Evolutionary conservation across 1,140 invertebrate genomes (phyloP).

Genomic region (Acromyrmex heyeri): DNA sequence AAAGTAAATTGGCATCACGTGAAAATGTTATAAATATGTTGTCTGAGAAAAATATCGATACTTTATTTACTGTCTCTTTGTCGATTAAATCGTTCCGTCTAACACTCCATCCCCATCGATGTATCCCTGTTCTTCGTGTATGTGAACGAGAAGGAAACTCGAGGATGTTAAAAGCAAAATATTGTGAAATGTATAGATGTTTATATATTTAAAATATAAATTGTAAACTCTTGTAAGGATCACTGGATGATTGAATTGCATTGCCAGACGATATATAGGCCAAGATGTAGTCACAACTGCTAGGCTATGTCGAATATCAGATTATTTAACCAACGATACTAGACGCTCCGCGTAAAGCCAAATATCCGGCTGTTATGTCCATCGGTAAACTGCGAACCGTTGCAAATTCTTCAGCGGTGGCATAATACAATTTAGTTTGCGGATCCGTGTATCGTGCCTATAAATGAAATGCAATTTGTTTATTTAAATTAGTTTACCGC

Average conservation of each 20-base stretch:
- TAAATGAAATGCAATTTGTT: slow-evolving; percentile 74
- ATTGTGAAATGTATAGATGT: background rate
- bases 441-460: slow-evolving; percentile 96
- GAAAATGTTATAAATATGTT: slow-evolving; percentile 47
- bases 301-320: slow-evolving; percentile 7
- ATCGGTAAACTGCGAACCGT: slow-evolving; percentile 94
- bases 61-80: slow-evolving; percentile 44
- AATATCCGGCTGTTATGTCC: slow-evolving; percentile 95
- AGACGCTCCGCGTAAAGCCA: slow-evolving; percentile 94
- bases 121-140: slow-evolving; percentile 18
- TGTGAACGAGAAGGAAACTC: background rate
- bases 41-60: slow-evolving; percentile 47
- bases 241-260: background rate
- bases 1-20: background rate
- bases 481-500: slow-evolving; percentile 26
- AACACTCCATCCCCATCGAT: background rate
- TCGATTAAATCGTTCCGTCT: slow-evolving; percentile 32
- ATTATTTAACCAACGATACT: slow-evolving; percentile 91
- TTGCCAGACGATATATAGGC: background rate
- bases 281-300: background rate
- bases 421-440: slow-evolving; percentile 94
- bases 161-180: background rate
- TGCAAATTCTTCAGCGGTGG: slow-evolving; percentile 94
- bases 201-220: background rate
- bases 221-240: background rate